Evolutionary conservation across 2,113 vertebrate species (phyloP).

Genomic region (Apus apus): DNA sequence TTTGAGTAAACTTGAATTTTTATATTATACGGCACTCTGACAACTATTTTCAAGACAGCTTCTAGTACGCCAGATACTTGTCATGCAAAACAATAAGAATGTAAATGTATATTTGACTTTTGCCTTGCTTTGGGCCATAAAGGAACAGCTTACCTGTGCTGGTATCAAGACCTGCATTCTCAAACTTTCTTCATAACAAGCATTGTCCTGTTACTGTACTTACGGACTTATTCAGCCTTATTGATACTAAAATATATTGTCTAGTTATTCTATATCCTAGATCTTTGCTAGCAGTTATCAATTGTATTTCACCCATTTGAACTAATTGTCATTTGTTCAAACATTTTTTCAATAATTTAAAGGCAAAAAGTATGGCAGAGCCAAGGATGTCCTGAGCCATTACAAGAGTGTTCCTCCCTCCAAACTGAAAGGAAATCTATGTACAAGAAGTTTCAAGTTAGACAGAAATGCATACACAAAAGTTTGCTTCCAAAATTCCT

Average conservation of each 20-base stretch:
- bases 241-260: not conserved
- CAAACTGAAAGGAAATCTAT: not conserved
- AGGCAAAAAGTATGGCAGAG: not conserved
- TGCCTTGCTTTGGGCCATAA: not conserved
- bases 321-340: not conserved
- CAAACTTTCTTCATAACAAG: not conserved
- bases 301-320: not conserved
- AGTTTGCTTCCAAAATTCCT: not conserved
- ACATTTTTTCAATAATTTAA: not conserved
- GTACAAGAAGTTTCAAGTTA: not conserved
- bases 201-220: not conserved
- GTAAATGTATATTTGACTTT: not conserved
- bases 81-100: too few relatives aligned
- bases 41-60: too few relatives aligned
- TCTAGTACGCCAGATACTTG: too few relatives aligned
- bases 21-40: not conserved
- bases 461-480: not conserved
- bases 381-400: not conserved
- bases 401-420: not conserved
- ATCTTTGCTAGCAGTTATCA: not conserved
- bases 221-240: not conserved
- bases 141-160: not conserved
- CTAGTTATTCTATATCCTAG: not conserved
- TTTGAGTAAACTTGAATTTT: not conserved
- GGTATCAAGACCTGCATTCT: not conserved